phyloP scores from a whole-genome alignment of 2,797 vertebrate genomes.

The Pseudochirops cupreus region DNA sequence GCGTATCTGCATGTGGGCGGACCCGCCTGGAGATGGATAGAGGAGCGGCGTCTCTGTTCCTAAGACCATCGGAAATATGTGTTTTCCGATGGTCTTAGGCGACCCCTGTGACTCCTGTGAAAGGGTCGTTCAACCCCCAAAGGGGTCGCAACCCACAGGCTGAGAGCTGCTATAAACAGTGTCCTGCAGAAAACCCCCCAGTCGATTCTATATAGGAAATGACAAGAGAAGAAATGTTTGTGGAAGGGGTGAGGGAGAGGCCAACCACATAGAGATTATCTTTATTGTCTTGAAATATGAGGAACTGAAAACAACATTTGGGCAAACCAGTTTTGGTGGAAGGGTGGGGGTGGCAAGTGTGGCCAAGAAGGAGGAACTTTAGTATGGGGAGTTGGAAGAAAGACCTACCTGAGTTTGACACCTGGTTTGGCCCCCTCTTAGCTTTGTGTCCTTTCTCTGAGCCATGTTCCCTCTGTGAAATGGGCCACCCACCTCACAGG shows the following conservation, averaged over 20 bases:
- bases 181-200: not conserved
- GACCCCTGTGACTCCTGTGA: too few species aligned
- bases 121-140: too few species aligned
- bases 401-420: slow-evolving; percentile 34
- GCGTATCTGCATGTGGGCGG: too few species aligned
- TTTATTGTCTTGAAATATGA: not conserved
- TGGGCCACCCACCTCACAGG: not conserved
- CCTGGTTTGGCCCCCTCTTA: slow-evolving; percentile 13
- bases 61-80: too few species aligned
- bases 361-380: not conserved
- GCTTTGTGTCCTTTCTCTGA: slow-evolving; percentile 39
- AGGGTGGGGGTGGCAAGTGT: not conserved
- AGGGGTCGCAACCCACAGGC: too few species aligned
- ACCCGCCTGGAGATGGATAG: too few species aligned
- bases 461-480: slow-evolving; percentile 40
- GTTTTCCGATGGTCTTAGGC: too few species aligned
- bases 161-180: too few species aligned
- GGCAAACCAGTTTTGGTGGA: not conserved
- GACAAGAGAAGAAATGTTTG: not conserved
- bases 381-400: not conserved
- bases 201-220: not conserved
- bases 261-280: not conserved
- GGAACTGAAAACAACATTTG: not conserved
- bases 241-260: not conserved
- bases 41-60: too few species aligned